phyloP scores from a whole-genome alignment of 2,797 vertebrate species.

The Gadopsis bispinosus region DNA sequence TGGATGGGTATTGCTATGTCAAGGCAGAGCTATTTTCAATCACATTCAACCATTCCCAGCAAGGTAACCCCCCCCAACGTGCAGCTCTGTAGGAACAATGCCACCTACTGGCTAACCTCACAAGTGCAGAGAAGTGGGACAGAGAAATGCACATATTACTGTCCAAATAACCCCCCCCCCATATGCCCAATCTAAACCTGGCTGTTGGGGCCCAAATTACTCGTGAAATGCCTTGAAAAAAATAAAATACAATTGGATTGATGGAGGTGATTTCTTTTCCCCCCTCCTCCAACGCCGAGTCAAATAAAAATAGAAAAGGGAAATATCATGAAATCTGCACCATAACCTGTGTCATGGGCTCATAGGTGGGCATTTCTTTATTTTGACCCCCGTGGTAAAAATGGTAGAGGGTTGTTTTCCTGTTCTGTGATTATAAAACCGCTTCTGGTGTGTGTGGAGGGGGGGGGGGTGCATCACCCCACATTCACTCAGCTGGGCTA shows the following conservation, averaged over 20 bases:
- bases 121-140: constrained; percentile 35
- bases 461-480: constrained; percentile 27
- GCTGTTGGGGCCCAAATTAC: not conserved
- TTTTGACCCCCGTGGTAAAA: constrained; percentile 41
- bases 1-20: constrained; percentile 61
- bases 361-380: constrained; percentile 11
- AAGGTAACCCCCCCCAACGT: constrained; percentile 42
- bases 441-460: constrained; percentile 38
- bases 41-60: constrained; percentile 63
- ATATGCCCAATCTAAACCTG: not conserved
- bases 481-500: constrained; percentile 46
- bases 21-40: constrained; percentile 73
- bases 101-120: constrained; percentile 70
- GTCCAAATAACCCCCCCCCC: not conserved
- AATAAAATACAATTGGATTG: not conserved
- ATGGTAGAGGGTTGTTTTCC: constrained; percentile 6
- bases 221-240: not conserved
- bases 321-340: not conserved
- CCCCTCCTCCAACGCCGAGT: too few relatives aligned
- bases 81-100: constrained; percentile 77
- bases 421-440: constrained; percentile 65
- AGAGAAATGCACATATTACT: constrained; percentile 12
- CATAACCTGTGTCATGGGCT: constrained; percentile 3
- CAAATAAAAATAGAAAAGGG: not conserved
- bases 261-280: too few relatives aligned